Evolutionary conservation across 2,113 vertebrate species (phyloP), one percentile per base, ranked within the genome.

Genomic region (Laticauda laticaudata): DNA sequence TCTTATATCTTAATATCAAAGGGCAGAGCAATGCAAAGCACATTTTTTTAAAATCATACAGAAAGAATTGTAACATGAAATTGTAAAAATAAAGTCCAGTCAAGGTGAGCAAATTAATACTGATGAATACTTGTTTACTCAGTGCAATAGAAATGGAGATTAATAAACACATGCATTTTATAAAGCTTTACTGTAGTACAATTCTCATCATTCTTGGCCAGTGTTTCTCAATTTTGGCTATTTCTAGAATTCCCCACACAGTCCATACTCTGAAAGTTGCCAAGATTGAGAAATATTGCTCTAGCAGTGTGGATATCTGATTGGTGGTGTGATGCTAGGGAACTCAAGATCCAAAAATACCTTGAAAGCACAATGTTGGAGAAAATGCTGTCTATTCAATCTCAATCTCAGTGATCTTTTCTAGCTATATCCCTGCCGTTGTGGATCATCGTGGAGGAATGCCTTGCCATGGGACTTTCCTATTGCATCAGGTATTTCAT

Each of bases 401-500:
- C 88, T 92, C 56, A 93, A 54, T 6, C n/a, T n/a, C n/a, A n/a
- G n/a, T 94, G 91, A 34, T 96, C 26, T 98, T 91, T 97, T 96
- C 26, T 97, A 99, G 99, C 93, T 99, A 99, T 95, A 98, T 99
- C 91, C 99, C 99, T 24, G 99, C 99, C 0, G 98, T 98, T 3
- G 99, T 99, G 96, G 99, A 99, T 96, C 99, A 99, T 97, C 98
- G 99, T 5, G 98, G 98, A 29, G 99, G 99, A 69, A 98, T 99
- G 98, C 99, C 99, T 0, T 99, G 99, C 96, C 98, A 99, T 53
- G 99, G 99, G 29, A 99, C 98, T 26, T 99, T 99, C 98, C 97
- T 99, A 3, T 98, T 99, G 56, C 99, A 99, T 96, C 99, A 99
- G 99, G 99, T 99, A 95, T 2, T 93, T 34, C 45, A 0, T 0